Base-by-base conservation (phyloP, 2,797 vertebrate species). In the Pseudochaenichthys georgianus region DNA sequence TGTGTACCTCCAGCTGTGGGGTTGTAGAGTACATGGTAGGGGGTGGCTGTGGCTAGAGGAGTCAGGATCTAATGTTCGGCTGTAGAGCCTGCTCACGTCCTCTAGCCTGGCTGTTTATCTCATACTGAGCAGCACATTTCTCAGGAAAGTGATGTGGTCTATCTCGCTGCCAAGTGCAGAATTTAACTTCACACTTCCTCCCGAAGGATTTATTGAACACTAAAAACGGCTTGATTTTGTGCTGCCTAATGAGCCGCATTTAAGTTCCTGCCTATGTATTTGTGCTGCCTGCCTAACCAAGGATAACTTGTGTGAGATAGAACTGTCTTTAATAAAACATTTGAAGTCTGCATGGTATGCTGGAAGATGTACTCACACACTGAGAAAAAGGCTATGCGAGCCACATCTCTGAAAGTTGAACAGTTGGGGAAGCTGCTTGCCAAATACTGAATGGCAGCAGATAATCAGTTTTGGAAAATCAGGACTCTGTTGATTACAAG, bases 351-450 rank as follows among this genome's bases (percentile, higher is more conserved):
- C 48, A 64, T 60, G 19, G 50, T 66, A 31, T 63, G 43, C 78
- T 48, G 82, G 58, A 73, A 68, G 61, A 64, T 48, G 55, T 77
- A 85, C 50, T 82, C 52, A 48, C 31, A 64, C 47, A 69, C 34
- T 28, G 28, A 28, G 28, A 68, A 69, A 50, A 46, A 54, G 51
- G 41, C n/a, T 58, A 55, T 65, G 43, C 47, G 58, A 80, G 70
- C 65, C 55, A 50, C 50, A 66, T 57, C 77, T 66, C 50, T 68
- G 81, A 77, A 73, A 75, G 70, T 80, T 66, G 87, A 89, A 88
- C 88, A 88, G 87, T 90, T 90, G 87, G 85, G 66, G 65, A 81
- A 48, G 41, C 34, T 28, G 58, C 80, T 73, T 90, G 87, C 88
- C 88, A 91, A 88, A 78, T 38, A 11, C 75, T 52, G 78, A 90